These are phyloP conservation scores for Hippoglossus hippoglossus DNA, from an alignment of 2,797 vertebrate genomes.

Conservation along the genomic window DNA sequence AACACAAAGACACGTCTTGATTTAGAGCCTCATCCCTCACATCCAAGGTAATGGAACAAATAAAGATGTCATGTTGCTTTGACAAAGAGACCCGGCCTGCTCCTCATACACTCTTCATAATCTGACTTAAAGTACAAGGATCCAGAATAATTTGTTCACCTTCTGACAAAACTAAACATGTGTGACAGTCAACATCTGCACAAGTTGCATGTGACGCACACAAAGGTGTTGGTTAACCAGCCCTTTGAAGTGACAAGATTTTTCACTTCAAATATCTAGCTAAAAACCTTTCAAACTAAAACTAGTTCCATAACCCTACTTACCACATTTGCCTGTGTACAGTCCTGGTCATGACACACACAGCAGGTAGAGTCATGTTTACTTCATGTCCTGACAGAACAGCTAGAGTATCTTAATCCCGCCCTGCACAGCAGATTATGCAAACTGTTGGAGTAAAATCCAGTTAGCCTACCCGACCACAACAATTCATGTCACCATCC, in stretches of 20 bases:
- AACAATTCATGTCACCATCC: not conserved
- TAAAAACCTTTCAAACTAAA: slow-evolving; percentile 7
- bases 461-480: too few relatives aligned
- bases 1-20: too few relatives aligned
- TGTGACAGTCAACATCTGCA: slow-evolving; percentile 2
- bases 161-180: not conserved
- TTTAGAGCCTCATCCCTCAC: not conserved
- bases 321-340: slow-evolving; percentile 1
- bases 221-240: too few relatives aligned
- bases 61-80: slow-evolving; percentile 7
- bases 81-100: not conserved
- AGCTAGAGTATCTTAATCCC: not conserved
- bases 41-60: slow-evolving; percentile 36
- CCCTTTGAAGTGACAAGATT: too few relatives aligned
- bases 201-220: not conserved
- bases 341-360: not conserved
- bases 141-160: not conserved
- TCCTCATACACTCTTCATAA: not conserved
- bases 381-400: slow-evolving; percentile 7
- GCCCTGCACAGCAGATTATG: not conserved
- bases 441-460: slow-evolving; percentile 4
- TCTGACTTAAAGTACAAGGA: slow-evolving; percentile 4
- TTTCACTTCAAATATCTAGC: slow-evolving; percentile 18
- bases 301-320: not conserved
- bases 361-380: not conserved